phyloP scores from a whole-genome alignment of 2,888 invertebrate genomes.

The Stenodera caucasica region DNA sequence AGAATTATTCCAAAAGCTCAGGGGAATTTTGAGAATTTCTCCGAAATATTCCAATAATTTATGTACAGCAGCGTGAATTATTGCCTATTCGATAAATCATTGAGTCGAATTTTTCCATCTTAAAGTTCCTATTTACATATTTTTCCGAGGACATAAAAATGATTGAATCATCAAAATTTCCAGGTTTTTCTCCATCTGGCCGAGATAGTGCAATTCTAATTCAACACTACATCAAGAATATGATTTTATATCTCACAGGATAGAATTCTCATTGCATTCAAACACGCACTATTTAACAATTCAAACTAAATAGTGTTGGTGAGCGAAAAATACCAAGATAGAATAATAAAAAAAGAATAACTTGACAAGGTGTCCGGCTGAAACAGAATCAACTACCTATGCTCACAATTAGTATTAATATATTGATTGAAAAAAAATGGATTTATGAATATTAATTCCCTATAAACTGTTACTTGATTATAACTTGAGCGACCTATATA shows the following conservation, averaged over 20 bases:
- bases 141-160: too few species aligned
- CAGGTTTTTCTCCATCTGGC: too few species aligned
- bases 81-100: too few species aligned
- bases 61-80: too few species aligned
- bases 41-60: too few species aligned
- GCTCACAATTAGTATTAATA: not conserved
- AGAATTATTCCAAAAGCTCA: too few species aligned
- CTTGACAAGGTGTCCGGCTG: not conserved
- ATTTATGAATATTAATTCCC: not conserved
- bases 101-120: too few species aligned
- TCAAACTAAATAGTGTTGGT: slow-evolving; percentile 7
- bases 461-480: not conserved
- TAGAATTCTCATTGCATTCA: slow-evolving; percentile 7
- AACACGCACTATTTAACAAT: slow-evolving; percentile 9
- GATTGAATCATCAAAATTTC: too few species aligned
- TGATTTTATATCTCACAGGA: slow-evolving; percentile 1
- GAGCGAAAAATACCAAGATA: not conserved
- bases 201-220: not conserved
- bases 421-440: not conserved
- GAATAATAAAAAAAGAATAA: not conserved
- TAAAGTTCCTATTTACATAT: too few species aligned
- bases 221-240: not conserved
- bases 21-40: too few species aligned
- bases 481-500: not conserved
- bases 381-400: not conserved